Evolutionary conservation across 2,888 invertebrate genomes (phyloP).

Genomic region (Agonopterix arenella): DNA sequence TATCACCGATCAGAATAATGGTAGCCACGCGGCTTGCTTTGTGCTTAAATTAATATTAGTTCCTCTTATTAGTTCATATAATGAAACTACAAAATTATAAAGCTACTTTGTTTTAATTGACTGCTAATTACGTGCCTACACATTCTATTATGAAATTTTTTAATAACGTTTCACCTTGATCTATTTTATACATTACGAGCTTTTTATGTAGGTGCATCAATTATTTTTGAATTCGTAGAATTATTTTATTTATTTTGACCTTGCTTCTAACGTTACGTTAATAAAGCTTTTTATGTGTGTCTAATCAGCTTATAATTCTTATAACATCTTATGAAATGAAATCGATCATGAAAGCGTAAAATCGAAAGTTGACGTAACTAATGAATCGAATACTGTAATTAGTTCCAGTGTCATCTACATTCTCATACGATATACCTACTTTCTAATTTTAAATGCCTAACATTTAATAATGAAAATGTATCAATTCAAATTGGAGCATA

Average conservation of each 20-base stretch:
- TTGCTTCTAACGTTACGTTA: background rate
- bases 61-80: background rate
- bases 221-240: slow-evolving; percentile 10
- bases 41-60: background rate
- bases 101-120: slow-evolving; percentile 1
- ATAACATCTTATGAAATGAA: background rate
- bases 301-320: too few species aligned
- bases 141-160: background rate
- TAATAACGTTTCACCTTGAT: slow-evolving; percentile 6
- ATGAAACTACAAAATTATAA: too few species aligned
- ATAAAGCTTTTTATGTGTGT: too few species aligned
- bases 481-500: slow-evolving; percentile 10
- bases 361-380: slow-evolving; percentile 26
- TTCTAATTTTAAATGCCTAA: background rate
- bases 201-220: slow-evolving; percentile 12
- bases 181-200: slow-evolving; percentile 1
- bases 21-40: background rate
- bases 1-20: too few species aligned
- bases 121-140: background rate
- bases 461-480: background rate
- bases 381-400: slow-evolving; percentile 29
- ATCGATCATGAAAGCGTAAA: slow-evolving; percentile 42
- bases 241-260: slow-evolving; percentile 7
- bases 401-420: slow-evolving; percentile 37
- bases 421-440: background rate